These are phyloP conservation scores for Phrynosoma platyrhinos DNA, from an alignment of 2,113 vertebrate genomes.

Conservation along the genomic window DNA sequence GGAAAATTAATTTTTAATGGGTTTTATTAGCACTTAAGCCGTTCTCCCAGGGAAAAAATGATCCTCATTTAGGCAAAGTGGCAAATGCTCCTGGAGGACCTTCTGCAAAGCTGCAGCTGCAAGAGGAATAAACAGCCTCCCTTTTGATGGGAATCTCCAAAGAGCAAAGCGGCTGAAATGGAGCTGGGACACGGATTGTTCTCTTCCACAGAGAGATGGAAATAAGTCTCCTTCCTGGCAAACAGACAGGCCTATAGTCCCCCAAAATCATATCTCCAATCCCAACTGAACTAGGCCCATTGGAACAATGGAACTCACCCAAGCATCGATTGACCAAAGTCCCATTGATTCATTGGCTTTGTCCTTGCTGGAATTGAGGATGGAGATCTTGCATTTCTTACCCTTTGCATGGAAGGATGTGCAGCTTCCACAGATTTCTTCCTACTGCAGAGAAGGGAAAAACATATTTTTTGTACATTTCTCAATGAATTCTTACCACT, in stretches of 20 bases:
- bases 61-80: slow-evolving; percentile 56
- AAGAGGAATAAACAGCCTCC: neutral
- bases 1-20: slow-evolving; percentile 78
- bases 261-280: no score
- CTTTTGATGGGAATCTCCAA: neutral
- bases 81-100: slow-evolving; percentile 54
- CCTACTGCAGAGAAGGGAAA: no score
- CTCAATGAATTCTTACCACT: no score
- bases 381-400: neutral
- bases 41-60: slow-evolving; percentile 67
- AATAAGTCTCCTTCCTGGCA: neutral
- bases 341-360: no score
- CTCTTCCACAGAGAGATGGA: neutral
- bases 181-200: no score
- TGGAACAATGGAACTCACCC: no score
- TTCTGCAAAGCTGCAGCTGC: slow-evolving; percentile 35
- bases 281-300: no score
- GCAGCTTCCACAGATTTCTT: neutral
- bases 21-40: slow-evolving; percentile 70
- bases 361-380: neutral
- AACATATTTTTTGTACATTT: no score
- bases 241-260: no score
- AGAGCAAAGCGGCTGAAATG: neutral
- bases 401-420: neutral
- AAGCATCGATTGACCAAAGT: no score